Base-by-base conservation (phyloP, 2,113 vertebrate genomes). In the Chloroceryle aenea region DNA sequence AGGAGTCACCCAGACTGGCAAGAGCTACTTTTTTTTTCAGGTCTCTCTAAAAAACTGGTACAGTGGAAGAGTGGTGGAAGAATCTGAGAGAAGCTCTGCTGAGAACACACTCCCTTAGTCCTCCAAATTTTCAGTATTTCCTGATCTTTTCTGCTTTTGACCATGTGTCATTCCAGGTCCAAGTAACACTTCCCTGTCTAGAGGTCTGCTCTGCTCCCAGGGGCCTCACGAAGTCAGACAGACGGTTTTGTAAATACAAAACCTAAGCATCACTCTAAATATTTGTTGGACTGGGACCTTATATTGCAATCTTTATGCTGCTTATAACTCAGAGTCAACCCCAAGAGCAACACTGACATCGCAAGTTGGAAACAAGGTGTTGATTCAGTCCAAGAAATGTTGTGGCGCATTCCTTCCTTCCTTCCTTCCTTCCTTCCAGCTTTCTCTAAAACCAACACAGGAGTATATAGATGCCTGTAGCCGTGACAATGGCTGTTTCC, bases 1-100 rank as follows among this genome's bases (percentile, higher is more conserved):
- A 87, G 89, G 84, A 96, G 96, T 86, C 92, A 85, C 82, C 56
- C 72, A 43, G 86, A 30, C 93, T 86, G 84, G 93, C 86, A 94
- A 64, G 94, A 89, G 61, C 61, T 50, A 43, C 32, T 6, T 50
- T 87, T 93, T 93, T 92, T 77, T 88, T 38, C 79, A 88, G 50
- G 63, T 80, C 53, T 77, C 88, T 86, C 23, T 76, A 90, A 67
- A 83, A 56, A 75, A 89, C 72, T 81, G 42, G 72, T 77, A 27
- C 62, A 17, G 40, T 79, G 74, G 87, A 71, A 52, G 74, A 67
- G 77, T 64, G 63, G 85, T 83, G 64, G 90, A 88, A 88, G 68
- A 52, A 74, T 26, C 21, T 80, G 79, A 59, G 73, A 88, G 75
- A 61, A 83, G 55, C 48, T 84, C 68, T 94, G 87, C 79, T 72